phyloP scores from a whole-genome alignment of 2,888 invertebrate species.

The Ptilodon capucinus region DNA sequence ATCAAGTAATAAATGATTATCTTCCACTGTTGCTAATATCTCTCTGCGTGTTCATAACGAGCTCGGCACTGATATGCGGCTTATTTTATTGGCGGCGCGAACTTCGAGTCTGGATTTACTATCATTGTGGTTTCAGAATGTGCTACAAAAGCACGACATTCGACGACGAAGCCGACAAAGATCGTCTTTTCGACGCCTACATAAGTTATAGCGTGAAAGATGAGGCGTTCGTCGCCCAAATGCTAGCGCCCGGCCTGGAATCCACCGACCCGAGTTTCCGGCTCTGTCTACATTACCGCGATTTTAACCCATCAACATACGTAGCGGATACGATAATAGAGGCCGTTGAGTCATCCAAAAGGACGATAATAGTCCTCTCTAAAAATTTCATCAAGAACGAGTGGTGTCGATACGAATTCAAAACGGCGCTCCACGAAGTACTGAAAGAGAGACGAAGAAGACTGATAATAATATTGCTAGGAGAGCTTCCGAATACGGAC shows the following conservation, averaged over 20 bases:
- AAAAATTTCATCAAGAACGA: slow-evolving; percentile 97
- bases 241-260: slow-evolving; percentile 94
- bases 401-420: slow-evolving; percentile 97
- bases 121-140: slow-evolving; percentile 92
- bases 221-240: slow-evolving; percentile 94
- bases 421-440: slow-evolving; percentile 95
- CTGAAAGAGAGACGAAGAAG: slow-evolving; percentile 92
- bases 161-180: slow-evolving; percentile 91
- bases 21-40: slow-evolving; percentile 90
- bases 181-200: slow-evolving; percentile 96
- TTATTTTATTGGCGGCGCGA: slow-evolving; percentile 92
- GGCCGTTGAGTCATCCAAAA: slow-evolving; percentile 94
- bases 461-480: slow-evolving; percentile 94
- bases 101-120: slow-evolving; percentile 92
- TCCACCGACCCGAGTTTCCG: slow-evolving; percentile 91
- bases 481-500: slow-evolving; percentile 93
- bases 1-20: slow-evolving; percentile 91
- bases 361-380: slow-evolving; percentile 94
- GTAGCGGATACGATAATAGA: slow-evolving; percentile 96
- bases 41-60: slow-evolving; percentile 89
- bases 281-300: slow-evolving; percentile 95
- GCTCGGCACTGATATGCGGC: slow-evolving; percentile 89
- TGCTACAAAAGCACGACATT: slow-evolving; percentile 92
- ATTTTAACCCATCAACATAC: slow-evolving; percentile 93
- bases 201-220: slow-evolving; percentile 97